A percentile compares a stretch with the other conserved stretches of the same genome.
Evolutionary conservation across 2,113 vertebrate species (phyloP).

Genomic region (Maccullochella peelii): DNA sequence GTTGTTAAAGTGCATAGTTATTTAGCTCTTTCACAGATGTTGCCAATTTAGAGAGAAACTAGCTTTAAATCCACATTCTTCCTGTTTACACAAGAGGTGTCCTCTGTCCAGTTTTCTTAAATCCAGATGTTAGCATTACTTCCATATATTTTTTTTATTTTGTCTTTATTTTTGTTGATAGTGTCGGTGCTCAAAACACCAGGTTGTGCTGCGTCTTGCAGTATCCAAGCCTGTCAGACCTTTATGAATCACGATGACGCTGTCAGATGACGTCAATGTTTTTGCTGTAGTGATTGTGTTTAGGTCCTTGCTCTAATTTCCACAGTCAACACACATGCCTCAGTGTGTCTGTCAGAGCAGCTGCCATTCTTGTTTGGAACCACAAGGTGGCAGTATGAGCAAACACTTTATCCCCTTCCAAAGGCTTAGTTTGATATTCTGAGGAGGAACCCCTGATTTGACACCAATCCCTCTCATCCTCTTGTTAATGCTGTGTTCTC

Average conservation of each 20-base stretch:
- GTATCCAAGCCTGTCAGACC: not conserved
- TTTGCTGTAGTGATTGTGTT: not conserved
- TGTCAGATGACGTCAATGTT: not conserved
- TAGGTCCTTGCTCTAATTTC: not conserved
- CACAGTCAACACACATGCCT: not conserved
- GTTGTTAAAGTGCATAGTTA: not conserved
- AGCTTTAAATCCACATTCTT: not conserved
- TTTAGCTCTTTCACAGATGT: not conserved
- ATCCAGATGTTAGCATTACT: constrained; percentile 1
- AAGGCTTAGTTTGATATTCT: constrained; percentile 7
- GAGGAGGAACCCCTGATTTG: not conserved
- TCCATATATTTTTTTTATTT: not conserved
- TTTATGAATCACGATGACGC: not conserved
- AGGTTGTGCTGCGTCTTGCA: not conserved
- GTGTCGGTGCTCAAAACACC: not conserved
- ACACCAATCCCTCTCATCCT: constrained; percentile 1
- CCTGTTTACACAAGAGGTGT: not conserved
- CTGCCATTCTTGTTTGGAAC: constrained; percentile 27
- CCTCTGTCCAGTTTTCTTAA: not conserved
- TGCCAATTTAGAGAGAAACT: not conserved
- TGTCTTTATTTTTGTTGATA: not conserved
- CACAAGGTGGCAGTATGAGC: constrained; percentile 76
- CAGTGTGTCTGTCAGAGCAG: not conserved
- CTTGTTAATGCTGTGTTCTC: not conserved
- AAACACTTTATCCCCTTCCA: not conserved